These are phyloP conservation scores for Anoplopoma fimbria DNA, from an alignment of 2,113 vertebrate species.

Conservation along the genomic window DNA sequence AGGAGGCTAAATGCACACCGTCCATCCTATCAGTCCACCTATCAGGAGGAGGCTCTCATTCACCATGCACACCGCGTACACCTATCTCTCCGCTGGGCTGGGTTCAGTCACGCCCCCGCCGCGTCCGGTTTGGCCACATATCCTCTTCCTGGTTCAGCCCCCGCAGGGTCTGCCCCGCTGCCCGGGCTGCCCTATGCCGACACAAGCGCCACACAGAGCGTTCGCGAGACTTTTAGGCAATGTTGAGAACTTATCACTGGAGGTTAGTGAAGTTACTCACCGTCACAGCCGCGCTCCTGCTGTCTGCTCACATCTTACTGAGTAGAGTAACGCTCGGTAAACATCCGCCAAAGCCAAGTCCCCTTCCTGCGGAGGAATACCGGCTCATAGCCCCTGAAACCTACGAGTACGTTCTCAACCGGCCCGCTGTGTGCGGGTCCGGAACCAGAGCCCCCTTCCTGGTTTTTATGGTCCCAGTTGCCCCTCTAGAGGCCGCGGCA, in stretches of 20 bases:
- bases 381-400: conserved; percentile 68
- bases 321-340: not conserved
- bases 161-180: not conserved
- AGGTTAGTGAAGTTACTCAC: conserved; percentile 47
- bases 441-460: conserved; percentile 75
- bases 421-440: conserved; percentile 64
- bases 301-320: conserved; percentile 30
- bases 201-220: not conserved
- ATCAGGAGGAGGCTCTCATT: not conserved
- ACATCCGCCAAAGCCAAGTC: not conserved
- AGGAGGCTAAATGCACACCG: not conserved
- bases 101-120: not conserved
- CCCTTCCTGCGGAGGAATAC: conserved; percentile 35
- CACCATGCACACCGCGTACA: not conserved
- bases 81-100: no score
- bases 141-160: not conserved
- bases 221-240: not conserved
- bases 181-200: not conserved
- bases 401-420: conserved; percentile 81
- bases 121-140: no score
- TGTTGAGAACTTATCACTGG: conserved; percentile 27
- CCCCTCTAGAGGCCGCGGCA: conserved; percentile 19
- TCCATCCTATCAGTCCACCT: no score
- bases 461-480: conserved; percentile 80
- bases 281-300: conserved; percentile 24